A percentile compares a stretch with the other conserved stretches of the same genome.
Evolutionary conservation across 2,113 vertebrate genomes (phyloP).

Genomic region (human): DNA sequence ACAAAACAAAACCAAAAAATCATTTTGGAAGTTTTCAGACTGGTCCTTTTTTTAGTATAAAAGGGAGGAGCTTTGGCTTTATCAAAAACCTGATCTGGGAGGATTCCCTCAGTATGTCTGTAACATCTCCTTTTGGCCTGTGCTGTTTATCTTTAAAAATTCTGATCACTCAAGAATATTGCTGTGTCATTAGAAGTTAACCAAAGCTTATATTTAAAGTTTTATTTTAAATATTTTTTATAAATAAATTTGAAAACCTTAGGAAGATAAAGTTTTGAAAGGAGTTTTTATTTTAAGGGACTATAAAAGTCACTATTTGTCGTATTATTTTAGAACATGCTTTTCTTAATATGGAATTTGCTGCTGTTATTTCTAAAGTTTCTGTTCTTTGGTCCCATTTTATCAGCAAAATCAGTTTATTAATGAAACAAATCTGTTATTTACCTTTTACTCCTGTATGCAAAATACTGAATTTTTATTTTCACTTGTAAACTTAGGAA

Average conservation of each 20-base stretch:
- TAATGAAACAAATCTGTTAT: background rate
- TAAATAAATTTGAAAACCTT: background rate
- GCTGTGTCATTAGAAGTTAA: background rate
- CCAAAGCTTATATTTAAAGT: background rate
- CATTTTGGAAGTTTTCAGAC: background rate
- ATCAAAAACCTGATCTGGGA: background rate
- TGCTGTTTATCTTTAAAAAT: constrained; percentile 28
- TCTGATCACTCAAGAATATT: background rate
- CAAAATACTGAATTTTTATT: background rate
- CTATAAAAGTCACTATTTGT: background rate
- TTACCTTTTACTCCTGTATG: background rate
- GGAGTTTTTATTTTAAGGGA: background rate
- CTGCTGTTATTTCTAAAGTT: background rate
- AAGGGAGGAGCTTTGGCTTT: background rate
- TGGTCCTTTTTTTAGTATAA: background rate
- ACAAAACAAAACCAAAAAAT: background rate
- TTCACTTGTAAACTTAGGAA: background rate
- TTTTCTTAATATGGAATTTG: background rate
- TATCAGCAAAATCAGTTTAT: background rate
- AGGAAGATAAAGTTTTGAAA: background rate
- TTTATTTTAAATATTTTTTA: constrained; percentile 5
- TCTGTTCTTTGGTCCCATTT: background rate
- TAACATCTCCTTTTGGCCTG: background rate
- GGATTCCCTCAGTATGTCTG: background rate
- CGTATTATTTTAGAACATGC: background rate